Base-by-base conservation (phyloP, 2,113 vertebrate genomes). In the Actenoides hombroni region DNA sequence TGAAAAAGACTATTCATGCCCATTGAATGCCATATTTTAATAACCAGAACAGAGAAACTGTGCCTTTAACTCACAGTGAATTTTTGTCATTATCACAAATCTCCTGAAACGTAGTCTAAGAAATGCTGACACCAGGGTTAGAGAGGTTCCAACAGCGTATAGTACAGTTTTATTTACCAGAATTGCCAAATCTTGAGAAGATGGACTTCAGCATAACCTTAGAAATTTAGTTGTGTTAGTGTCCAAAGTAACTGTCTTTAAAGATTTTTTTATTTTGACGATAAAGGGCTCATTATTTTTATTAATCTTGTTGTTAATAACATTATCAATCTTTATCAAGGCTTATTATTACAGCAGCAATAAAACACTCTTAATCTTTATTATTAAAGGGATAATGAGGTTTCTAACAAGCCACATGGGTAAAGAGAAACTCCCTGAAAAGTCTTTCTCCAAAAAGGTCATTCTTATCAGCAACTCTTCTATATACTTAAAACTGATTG, bases 401-500 rank as follows among this genome's bases (percentile, higher is more conserved):
- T 44, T 33, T 86, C 59, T 86, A 67, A 81, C 1, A 31, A 92
- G 64, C 54, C 88, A 3, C 20, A 90, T 20, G 39, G 64, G 79
- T 88, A 71, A 88, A 81, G 42, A 93, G 79, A 86, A 60, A 33
- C 33, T 83, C 86, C 46, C 92, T 83, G 54, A 92, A 67, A 93
- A 93, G 86, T 94, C 71, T 54, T 93, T 25, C 75, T 83, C 64
- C 49, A 46, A 78, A 95, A 95, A 95, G 92, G 95, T 93, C 92
- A 93, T 49, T 83, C 68, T 92, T 92, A 94, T 73, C 86, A 92
- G 83, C 49, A 92, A 70, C 77, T 88, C 80, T 90, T 94, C 91
- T 88, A n/a, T 67, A 83, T 70, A 90, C 88, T 95, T 86, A 88
- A 85, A 90, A 83, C 86, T 90, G 90, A 92, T 92, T 93, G 88